Conservation (phyloP, 2,797 vertebrate genomes). For the Muscicapa comitata region DNA sequence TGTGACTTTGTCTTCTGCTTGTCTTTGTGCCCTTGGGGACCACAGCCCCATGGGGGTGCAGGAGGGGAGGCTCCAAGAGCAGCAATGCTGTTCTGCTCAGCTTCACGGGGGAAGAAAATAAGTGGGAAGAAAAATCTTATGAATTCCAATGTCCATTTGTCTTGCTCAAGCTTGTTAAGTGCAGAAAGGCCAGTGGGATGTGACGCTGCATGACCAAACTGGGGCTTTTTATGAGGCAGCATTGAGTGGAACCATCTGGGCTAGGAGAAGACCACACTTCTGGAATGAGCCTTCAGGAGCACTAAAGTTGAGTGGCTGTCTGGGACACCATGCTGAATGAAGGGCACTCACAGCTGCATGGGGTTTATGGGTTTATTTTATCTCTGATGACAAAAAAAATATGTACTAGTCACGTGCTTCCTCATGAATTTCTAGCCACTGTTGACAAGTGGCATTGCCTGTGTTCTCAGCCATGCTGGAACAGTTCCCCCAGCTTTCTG, state of each 20-base stretch:
- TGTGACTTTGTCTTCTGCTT: not conserved
- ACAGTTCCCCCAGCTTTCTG: not conserved
- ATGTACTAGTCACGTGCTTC: not conserved
- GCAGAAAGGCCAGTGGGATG: not conserved
- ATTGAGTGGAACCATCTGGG: slow-evolving; percentile 20
- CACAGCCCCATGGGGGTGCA: not conserved
- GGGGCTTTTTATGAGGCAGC: not conserved
- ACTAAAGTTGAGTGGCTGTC: not conserved
- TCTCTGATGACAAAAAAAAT: slow-evolving; percentile 4
- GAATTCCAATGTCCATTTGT: not conserved
- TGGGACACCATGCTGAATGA: slow-evolving; percentile 9
- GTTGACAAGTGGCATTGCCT: not conserved
- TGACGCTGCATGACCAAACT: not conserved
- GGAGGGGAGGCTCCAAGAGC: not conserved
- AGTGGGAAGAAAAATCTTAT: not conserved
- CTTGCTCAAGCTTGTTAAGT: not conserved
- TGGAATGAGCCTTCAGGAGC: not conserved
- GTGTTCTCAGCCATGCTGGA: not conserved
- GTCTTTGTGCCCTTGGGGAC: not conserved
- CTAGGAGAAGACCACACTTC: not conserved
- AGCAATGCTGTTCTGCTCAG: not conserved
- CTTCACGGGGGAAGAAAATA: not conserved
- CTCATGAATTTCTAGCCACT: not conserved
- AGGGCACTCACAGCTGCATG: not conserved
- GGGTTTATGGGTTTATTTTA: slow-evolving; percentile 10